Conservation (phyloP, 2,113 vertebrate species). For the Odontesthes bonariensis region DNA sequence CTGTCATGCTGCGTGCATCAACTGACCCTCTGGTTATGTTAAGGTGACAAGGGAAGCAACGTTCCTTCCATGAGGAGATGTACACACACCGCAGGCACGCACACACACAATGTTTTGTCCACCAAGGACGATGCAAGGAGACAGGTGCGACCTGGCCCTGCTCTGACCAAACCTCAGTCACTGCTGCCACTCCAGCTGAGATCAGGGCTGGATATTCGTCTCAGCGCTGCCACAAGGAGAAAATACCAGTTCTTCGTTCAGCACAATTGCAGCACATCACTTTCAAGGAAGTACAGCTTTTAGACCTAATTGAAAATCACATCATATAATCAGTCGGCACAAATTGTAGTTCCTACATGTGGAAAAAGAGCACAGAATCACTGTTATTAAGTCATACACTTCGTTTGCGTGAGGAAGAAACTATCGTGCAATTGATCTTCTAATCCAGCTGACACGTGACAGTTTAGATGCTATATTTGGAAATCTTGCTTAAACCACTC, state of each 20-base stretch:
- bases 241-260: constrained; percentile 32
- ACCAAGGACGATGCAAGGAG: constrained; percentile 58
- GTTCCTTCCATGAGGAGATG: constrained; percentile 18
- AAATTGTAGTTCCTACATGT: constrained; percentile 39
- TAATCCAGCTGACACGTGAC: constrained; percentile 17
- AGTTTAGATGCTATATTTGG: constrained; percentile 28
- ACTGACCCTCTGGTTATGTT: constrained; percentile 39
- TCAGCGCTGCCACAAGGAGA: constrained; percentile 40
- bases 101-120: constrained; percentile 27
- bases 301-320: constrained; percentile 41
- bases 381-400: constrained; percentile 48
- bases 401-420: constrained; percentile 27
- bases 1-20: constrained; percentile 39
- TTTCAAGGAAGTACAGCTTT: constrained; percentile 32
- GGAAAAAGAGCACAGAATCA: constrained; percentile 24
- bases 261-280: constrained; percentile 30
- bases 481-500: constrained; percentile 24
- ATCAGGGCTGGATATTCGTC: constrained; percentile 44
- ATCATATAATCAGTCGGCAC: constrained; percentile 55
- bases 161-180: constrained; percentile 28
- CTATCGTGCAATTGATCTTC: constrained; percentile 10
- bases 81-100: neutral
- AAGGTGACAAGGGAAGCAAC: constrained; percentile 22
- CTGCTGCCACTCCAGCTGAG: constrained; percentile 27
- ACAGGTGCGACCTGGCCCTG: constrained; percentile 64